Conservation (phyloP, 2,797 vertebrate species). For the Fringilla coelebs region DNA sequence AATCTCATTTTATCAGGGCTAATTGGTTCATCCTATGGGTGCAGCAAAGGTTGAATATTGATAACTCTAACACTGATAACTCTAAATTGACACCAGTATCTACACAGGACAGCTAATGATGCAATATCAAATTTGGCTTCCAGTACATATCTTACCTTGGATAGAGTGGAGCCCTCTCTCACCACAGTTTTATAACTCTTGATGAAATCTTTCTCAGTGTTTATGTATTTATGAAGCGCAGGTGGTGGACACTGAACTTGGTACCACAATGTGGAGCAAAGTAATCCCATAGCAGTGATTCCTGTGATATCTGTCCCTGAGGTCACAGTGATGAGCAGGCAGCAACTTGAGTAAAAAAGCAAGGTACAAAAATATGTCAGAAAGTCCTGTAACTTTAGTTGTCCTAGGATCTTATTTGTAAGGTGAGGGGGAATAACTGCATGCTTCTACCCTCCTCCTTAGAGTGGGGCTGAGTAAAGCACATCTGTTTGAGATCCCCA, state of each 20-base stretch:
- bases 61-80: no score
- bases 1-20: not conserved
- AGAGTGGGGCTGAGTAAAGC: not conserved
- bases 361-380: not conserved
- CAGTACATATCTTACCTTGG: not conserved
- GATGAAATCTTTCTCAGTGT: not conserved
- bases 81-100: not conserved
- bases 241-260: not conserved
- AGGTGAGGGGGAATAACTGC: not conserved
- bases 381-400: not conserved
- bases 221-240: not conserved
- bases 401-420: not conserved
- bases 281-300: accelerated
- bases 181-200: not conserved
- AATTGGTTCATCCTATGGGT: not conserved
- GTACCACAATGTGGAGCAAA: not conserved
- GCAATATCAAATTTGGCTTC: not conserved
- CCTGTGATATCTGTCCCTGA: not conserved
- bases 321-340: not conserved
- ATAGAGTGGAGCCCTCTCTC: not conserved
- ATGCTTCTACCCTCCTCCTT: not conserved
- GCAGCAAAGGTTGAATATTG: not conserved
- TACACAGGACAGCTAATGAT: not conserved
- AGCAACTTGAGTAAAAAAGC: not conserved
- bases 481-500: not conserved